Evolutionary conservation across 64 coral and sea anemone genomes (phyloP), one percentile per base, ranked within the genome.

Genomic region (Exaiptasia diaphana): DNA sequence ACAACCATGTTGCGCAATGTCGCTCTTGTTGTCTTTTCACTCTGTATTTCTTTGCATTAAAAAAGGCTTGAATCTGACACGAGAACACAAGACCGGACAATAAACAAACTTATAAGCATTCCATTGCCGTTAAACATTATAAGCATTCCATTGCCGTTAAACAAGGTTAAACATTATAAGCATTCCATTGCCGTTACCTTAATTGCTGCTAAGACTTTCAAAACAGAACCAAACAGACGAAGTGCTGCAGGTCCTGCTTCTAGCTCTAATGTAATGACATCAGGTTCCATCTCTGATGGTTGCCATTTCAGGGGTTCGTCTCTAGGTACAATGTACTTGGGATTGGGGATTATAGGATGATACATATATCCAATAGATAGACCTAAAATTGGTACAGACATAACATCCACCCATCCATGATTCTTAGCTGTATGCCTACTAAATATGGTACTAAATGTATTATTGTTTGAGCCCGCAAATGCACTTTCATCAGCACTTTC

Each of bases 191-290:
- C n/a, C 43, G 15, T 21, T 55, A 99, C 95, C 89, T 99, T 99
- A 12, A 99, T 85, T 10, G 79, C 67, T 11, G 78, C 85, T 15
- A 99, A 46, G 17, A 88, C 79, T 23, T 88, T 88, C 74, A 99
- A 32, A 35, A 99, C 44, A 38, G 89, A 82, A 10, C 95, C 95
- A 80, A 93, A 73, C 65, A 99, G 38, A 44, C 80, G 76, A 36
- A 99, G 71, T 0, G 95, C 95, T 12, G 90, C 81, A 4, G 95
- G 90, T 48, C 90, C 90, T 31, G 95, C 95, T 29, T 99, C 85
- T 28, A 99, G 80, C 38, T 99, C 95, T 30, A 99, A 49, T 13
- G 79, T 99, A 74, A 99, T 99, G 48, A 99, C 90, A 40, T 99
- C 95, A 59, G 95, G 81, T 30, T 93, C 90, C 58, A 91, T 79